A percentile compares a stretch with the other conserved stretches of the same genome.
These are phyloP conservation scores for Channallabes apus DNA, from an alignment of 2,797 vertebrate species.

Conservation along the genomic window DNA sequence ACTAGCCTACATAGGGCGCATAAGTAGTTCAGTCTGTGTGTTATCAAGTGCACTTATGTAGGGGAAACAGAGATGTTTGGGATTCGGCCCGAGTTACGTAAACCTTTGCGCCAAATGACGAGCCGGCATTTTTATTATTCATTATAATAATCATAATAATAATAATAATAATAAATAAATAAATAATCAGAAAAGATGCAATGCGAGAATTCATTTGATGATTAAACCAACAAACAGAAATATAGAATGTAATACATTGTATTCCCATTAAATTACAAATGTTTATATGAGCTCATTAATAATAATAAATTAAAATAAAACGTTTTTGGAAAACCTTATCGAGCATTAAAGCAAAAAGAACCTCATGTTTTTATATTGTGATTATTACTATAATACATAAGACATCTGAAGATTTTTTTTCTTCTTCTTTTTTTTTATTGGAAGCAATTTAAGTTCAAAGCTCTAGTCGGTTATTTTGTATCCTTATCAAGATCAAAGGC, in stretches of 20 bases:
- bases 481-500: neutral
- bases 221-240: neutral
- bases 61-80: neutral
- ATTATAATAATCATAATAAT: neutral
- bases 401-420: no score
- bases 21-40: neutral
- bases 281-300: neutral
- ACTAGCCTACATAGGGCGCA: neutral
- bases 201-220: neutral
- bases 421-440: neutral
- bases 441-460: neutral
- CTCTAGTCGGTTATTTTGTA: neutral
- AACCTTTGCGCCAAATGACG: conserved; percentile 54
- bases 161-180: neutral
- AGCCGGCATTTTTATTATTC: conserved; percentile 36
- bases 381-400: neutral
- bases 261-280: neutral
- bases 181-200: neutral
- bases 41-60: conserved; percentile 2
- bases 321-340: neutral
- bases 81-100: conserved; percentile 50
- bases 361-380: neutral
- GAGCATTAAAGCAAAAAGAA: neutral
- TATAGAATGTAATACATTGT: no score
- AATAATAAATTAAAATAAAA: no score